Evolutionary conservation across 2,113 vertebrate genomes (phyloP), one percentile per base, ranked within the genome.

Genomic region (Chamaea fasciata): DNA sequence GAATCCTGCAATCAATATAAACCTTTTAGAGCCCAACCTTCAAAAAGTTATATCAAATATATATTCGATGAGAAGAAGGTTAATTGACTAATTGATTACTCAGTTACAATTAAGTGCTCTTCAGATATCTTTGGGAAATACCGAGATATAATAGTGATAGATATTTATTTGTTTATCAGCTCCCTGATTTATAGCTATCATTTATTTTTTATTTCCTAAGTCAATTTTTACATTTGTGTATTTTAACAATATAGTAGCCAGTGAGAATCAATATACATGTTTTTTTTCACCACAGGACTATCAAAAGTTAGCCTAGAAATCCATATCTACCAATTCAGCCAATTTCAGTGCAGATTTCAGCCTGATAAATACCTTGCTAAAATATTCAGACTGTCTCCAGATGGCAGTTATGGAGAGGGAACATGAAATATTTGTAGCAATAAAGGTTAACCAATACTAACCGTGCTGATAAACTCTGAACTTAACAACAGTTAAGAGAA

Each of bases 81-180:
- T 98, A 98, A 98, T 97, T 98, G 98, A 97, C 97, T 97, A 97
- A 98, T 97, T 97, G 97, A 98, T 98, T 97, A 94, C 97, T 95
- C 96, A 63, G 96, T 97, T 97, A 96, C 97, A 98, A 98, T 97
- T 97, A 97, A 97, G 97, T 95, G 96, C 91, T 96, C 95, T 96
- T 97, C 97, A 96, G 97, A 97, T 96, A 96, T 97, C 96, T 97
- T 97, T 92, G 97, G 96, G 94, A 97, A 97, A 97, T 95, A 96
- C 85, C 1, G 67, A 95, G 92, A 94, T 96, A 95, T 94, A 94
- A 96, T 60, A 88, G 94, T 95, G 97, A 96, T 96, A 92, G 97
- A 97, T 97, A 96, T 94, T 97, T 97, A 97, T 98, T 97, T 82
- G 89, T 97, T 96, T 97, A 97, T 97, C 95, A 96, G 96, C 60